Conservation (phyloP, 2,113 vertebrate species). For the Bos javanicus region DNA sequence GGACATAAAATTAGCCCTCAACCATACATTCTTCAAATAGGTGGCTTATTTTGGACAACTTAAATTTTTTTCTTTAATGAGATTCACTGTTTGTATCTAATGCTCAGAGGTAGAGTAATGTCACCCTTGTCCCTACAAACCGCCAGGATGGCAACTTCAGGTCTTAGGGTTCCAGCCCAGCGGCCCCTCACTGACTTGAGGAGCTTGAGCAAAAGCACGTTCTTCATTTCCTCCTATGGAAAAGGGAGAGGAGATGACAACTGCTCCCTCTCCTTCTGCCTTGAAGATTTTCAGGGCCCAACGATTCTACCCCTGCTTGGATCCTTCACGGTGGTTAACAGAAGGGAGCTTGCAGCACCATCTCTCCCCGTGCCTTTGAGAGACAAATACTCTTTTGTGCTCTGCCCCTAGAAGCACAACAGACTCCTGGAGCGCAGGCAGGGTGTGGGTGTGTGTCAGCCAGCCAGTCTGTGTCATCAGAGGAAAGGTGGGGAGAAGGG, state of each 20-base stretch:
- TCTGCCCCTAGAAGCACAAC: neutral
- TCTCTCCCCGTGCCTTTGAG: neutral
- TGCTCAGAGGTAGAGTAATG: neutral
- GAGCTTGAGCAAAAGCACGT: neutral
- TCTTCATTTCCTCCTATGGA: neutral
- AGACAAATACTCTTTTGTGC: slow-evolving; percentile 28
- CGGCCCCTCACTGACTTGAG: neutral
- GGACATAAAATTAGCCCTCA: neutral
- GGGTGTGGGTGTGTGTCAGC: neutral
- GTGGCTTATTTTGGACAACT: neutral
- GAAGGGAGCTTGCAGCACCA: neutral
- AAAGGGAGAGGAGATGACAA: neutral
- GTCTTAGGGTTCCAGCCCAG: neutral
- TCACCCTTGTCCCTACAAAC: neutral
- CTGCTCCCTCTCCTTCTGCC: neutral
- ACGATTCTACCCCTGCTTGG: neutral
- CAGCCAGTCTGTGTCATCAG: neutral
- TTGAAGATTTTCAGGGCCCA: neutral
- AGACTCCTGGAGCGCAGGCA: neutral
- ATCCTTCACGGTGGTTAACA: neutral
- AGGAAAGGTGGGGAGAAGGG: neutral
- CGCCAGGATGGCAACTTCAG: neutral
- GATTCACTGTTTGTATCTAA: neutral
- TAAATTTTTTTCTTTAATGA: neutral
- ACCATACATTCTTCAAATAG: neutral